phyloP scores from a whole-genome alignment of 2,797 vertebrate genomes.

The Hybognathus amarus region DNA sequence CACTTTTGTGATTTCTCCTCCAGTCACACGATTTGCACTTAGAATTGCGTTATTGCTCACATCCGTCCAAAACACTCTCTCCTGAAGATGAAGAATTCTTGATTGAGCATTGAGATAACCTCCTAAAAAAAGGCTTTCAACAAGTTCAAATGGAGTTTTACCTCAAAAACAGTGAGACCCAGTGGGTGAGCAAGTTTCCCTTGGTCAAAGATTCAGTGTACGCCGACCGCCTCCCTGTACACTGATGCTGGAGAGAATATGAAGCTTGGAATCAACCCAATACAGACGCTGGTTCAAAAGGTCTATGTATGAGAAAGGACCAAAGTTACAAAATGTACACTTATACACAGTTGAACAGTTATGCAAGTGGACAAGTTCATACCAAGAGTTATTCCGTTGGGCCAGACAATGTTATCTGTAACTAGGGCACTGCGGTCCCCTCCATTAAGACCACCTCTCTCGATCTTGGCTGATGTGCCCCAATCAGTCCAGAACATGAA shows the following conservation, averaged over 20 bases:
- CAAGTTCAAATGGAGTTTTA: slow-evolving; percentile 60
- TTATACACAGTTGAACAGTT: not conserved
- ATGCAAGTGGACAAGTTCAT: slow-evolving; percentile 46
- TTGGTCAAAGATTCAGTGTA: slow-evolving; percentile 80
- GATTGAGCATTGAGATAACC: not conserved
- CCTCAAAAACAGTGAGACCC: slow-evolving; percentile 88
- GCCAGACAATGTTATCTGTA: slow-evolving; percentile 86
- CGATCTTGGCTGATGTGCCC: slow-evolving; percentile 88
- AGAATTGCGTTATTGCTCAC: slow-evolving; percentile 86
- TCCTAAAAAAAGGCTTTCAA: not conserved
- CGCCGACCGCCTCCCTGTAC: slow-evolving; percentile 82
- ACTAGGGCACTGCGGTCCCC: slow-evolving; percentile 81
- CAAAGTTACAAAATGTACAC: slow-evolving; percentile 15
- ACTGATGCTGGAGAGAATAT: slow-evolving; percentile 87
- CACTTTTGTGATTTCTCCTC: slow-evolving; percentile 78
- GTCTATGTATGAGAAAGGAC: slow-evolving; percentile 71
- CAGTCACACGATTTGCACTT: slow-evolving; percentile 88
- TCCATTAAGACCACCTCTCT: slow-evolving; percentile 88
- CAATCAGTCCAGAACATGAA: slow-evolving; percentile 95
- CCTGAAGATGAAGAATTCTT: slow-evolving; percentile 69
- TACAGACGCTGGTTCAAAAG: slow-evolving; percentile 86
- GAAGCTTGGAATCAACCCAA: slow-evolving; percentile 93
- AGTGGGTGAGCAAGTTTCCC: slow-evolving; percentile 85
- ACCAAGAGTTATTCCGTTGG: slow-evolving; percentile 92
- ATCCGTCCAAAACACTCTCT: slow-evolving; percentile 91